These are phyloP conservation scores for Ancistrus triradiatus DNA, from an alignment of 2,113 vertebrate genomes.

Conservation along the genomic window DNA sequence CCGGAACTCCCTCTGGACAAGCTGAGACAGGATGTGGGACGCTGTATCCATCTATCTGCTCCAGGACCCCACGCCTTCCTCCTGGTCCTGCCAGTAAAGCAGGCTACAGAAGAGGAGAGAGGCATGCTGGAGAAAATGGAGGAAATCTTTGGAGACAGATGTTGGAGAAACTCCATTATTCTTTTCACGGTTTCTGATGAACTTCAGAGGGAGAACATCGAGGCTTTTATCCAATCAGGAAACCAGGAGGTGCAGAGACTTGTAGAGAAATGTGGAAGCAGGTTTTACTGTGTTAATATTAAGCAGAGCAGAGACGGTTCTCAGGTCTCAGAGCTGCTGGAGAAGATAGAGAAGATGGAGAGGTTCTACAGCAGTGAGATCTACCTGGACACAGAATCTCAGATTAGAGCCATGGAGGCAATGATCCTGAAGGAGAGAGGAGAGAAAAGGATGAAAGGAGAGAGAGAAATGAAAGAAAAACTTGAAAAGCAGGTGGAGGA, in stretches of 20 bases:
- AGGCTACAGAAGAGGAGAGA: not conserved
- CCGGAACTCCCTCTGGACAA: not conserved
- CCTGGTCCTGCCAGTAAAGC: slow-evolving; percentile 25
- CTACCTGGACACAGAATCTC: slow-evolving; percentile 21
- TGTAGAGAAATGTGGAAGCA: slow-evolving; percentile 23
- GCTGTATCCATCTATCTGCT: slow-evolving; percentile 22
- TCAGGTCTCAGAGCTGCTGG: not conserved
- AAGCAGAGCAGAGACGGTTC: not conserved
- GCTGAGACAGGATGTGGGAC: slow-evolving; percentile 16
- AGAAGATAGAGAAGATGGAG: slow-evolving; percentile 10
- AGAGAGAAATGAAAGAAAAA: no score
- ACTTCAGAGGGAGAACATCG: not conserved
- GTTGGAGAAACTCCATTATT: slow-evolving; percentile 22
- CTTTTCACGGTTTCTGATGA: slow-evolving; percentile 25
- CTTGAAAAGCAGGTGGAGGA: not conserved
- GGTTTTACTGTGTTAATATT: slow-evolving; percentile 13
- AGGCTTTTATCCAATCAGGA: not conserved
- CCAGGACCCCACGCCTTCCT: slow-evolving; percentile 37
- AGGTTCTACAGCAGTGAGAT: slow-evolving; percentile 23
- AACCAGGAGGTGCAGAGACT: slow-evolving; percentile 10
- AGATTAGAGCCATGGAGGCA: not conserved
- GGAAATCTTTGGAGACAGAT: slow-evolving; percentile 33
- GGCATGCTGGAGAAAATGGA: slow-evolving; percentile 15
- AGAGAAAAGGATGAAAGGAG: no score
- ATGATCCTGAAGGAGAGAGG: not conserved